phyloP scores from a whole-genome alignment of 1,140 invertebrate species.

The Bicyclus anynana region DNA sequence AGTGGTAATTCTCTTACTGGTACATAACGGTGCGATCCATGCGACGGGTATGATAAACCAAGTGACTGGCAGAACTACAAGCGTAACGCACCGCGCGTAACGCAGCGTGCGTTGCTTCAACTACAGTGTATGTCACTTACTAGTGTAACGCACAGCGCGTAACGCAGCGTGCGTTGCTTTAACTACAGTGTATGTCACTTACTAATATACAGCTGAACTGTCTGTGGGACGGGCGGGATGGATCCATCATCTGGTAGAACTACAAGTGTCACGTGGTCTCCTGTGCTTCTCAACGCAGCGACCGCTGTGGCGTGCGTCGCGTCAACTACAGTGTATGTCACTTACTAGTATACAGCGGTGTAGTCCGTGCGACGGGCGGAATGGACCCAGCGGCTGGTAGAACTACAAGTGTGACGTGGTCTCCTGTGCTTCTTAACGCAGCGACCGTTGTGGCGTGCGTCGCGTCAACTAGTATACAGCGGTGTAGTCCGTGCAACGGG shows the following conservation, averaged over 20 bases:
- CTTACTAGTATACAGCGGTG: slow-evolving; percentile 62
- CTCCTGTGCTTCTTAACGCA: slow-evolving; percentile 95
- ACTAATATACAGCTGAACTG: slow-evolving; percentile 61
- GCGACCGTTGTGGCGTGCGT: slow-evolving; percentile 96
- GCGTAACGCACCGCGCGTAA: too few species aligned
- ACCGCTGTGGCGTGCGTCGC: slow-evolving; percentile 99
- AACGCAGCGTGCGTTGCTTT: too few species aligned
- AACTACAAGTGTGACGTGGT: slow-evolving; percentile 92
- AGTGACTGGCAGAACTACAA: too few species aligned
- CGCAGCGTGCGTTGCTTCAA: too few species aligned
- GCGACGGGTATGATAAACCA: too few species aligned
- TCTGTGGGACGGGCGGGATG: slow-evolving; percentile 52
- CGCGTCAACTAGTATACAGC: too few species aligned
- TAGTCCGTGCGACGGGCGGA: too few species aligned
- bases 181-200: too few species aligned
- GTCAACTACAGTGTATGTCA: slow-evolving; percentile 80
- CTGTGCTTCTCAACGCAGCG: slow-evolving; percentile 93
- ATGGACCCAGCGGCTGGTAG: slow-evolving; percentile 62
- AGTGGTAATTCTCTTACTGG: too few species aligned
- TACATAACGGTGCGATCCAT: too few species aligned
- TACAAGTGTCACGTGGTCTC: slow-evolving; percentile 92
- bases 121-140: slow-evolving; percentile 53
- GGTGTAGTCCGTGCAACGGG: too few species aligned
- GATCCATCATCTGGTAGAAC: slow-evolving; percentile 77
- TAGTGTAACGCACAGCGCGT: slow-evolving; percentile 58